phyloP scores from a whole-genome alignment of 2,797 vertebrate genomes.

The Pseudochromis fuscus region DNA sequence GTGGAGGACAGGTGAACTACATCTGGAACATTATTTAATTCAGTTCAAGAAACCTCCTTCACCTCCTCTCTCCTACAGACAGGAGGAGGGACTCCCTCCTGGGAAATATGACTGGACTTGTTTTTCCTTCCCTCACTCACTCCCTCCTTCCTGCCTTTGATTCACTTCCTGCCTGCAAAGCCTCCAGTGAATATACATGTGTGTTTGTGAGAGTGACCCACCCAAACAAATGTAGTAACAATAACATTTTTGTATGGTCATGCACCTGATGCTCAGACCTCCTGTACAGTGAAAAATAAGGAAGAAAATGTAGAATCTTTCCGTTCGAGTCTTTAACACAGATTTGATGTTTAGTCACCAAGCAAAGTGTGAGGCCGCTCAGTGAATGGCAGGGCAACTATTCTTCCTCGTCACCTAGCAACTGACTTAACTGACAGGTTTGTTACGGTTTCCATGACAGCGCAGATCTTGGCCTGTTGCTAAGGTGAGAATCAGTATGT shows the following conservation, averaged over 20 bases:
- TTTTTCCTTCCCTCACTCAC: slow-evolving; percentile 21
- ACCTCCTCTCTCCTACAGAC: not conserved
- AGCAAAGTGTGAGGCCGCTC: not conserved
- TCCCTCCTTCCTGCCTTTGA: slow-evolving; percentile 61
- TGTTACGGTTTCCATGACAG: slow-evolving; percentile 75
- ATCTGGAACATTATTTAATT: too few relatives aligned
- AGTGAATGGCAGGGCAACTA: slow-evolving; percentile 33
- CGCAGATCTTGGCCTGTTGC: slow-evolving; percentile 63
- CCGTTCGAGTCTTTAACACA: not conserved
- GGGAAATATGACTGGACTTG: slow-evolving; percentile 38
- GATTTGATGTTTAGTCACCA: slow-evolving; percentile 3
- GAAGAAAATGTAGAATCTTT: not conserved
- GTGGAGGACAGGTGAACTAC: not conserved
- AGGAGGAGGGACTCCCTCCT: slow-evolving; percentile 23
- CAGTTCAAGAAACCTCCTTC: too few relatives aligned
- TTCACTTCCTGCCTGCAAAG: slow-evolving; percentile 42
- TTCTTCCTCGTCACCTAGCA: slow-evolving; percentile 65
- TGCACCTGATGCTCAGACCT: too few relatives aligned
- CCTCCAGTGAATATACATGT: slow-evolving; percentile 9
- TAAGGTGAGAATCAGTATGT: slow-evolving; percentile 62
- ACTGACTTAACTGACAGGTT: slow-evolving; percentile 66
- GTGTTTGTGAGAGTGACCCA: slow-evolving; percentile 4
- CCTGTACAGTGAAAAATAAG: not conserved
- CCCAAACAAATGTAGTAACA: too few relatives aligned
- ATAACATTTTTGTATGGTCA: too few relatives aligned